Base-by-base conservation (phyloP, 1,140 invertebrate genomes). In the Drosophila punjabiensis region DNA sequence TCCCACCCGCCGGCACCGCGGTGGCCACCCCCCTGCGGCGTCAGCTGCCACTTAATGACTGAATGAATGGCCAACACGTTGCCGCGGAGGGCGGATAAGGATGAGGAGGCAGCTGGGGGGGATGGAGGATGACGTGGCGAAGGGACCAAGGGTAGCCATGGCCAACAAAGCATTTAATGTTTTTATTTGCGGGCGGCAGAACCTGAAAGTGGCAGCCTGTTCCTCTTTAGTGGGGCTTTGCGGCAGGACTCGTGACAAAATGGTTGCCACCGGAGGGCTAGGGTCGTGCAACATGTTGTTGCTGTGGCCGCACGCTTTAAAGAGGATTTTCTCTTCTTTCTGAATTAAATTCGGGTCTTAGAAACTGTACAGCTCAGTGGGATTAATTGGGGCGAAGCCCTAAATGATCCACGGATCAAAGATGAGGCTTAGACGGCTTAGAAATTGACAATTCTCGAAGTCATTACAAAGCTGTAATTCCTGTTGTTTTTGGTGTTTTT, bases 161-260 rank as follows among this genome's bases (percentile, higher is more conserved):
- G 50, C 58, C 60, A 76, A 81, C 85, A 85, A 85, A 88, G 81
- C 81, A 81, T 88, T 88, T 81, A 88, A 89, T 85, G 85, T 82
- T 88, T 88, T 89, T 88, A 88, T 88, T 88, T 88, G 84, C 77
- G 86, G 84, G 84, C 75, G 69, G 69, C 81, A 89, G 67, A 70
- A 76, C 81, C 81, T 84, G 77, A 81, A 88, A 84, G 56, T 86
- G 82, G 75, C 82, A 68, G 78, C 56, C 64, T 60, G 53, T 67
- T 58, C 52, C 63, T 68, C 73, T 76, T 79, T 78, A 64, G 76
- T 71, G 59, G 58, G 76, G 65, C 59, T 79, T 79, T 70, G 76
- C 75, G 64, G 65, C 76, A 59, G 76, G 75, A 69, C 65, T 70
- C 59, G 65, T 77, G 75, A 78, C 76, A 78, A 78, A 79, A 70